phyloP scores from a whole-genome alignment of 2,888 invertebrate species.

The Brachypalpus laphriformis region DNA sequence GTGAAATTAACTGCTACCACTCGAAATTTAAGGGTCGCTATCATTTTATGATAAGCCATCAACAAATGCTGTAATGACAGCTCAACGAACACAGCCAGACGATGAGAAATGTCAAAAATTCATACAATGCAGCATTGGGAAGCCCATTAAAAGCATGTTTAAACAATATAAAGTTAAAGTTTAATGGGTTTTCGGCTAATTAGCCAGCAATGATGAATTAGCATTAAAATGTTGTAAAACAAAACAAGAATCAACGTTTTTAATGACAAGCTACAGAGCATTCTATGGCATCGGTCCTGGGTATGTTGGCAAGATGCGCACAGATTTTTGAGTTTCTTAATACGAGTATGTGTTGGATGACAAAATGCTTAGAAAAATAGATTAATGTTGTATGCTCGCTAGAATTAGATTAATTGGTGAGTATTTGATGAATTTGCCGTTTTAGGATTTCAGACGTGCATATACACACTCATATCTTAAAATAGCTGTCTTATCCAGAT shows the following conservation, averaged over 20 bases:
- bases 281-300: background rate
- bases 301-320: background rate
- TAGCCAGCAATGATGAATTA: slow-evolving; percentile 48
- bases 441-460: background rate
- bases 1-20: slow-evolving; percentile 42
- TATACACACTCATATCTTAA: no score
- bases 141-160: slow-evolving; percentile 46
- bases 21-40: slow-evolving; percentile 45
- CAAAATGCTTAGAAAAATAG: background rate
- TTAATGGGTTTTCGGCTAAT: slow-evolving; percentile 63
- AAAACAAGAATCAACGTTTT: slow-evolving; percentile 8
- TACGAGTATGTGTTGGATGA: slow-evolving; percentile 1
- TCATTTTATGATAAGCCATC: slow-evolving; percentile 23
- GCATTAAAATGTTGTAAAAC: slow-evolving; percentile 54
- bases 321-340: no score
- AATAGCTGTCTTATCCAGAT: no score
- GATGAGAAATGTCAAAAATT: slow-evolving; percentile 18
- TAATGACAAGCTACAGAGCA: background rate
- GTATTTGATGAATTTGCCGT: background rate
- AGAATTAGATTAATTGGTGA: background rate
- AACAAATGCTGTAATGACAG: slow-evolving; percentile 15
- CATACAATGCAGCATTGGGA: background rate
- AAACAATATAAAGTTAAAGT: slow-evolving; percentile 47
- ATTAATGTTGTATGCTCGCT: slow-evolving; percentile 3
- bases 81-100: background rate